Evolutionary conservation across 1,140 invertebrate species (phyloP).

Genomic region (Platorchestia sp.): DNA sequence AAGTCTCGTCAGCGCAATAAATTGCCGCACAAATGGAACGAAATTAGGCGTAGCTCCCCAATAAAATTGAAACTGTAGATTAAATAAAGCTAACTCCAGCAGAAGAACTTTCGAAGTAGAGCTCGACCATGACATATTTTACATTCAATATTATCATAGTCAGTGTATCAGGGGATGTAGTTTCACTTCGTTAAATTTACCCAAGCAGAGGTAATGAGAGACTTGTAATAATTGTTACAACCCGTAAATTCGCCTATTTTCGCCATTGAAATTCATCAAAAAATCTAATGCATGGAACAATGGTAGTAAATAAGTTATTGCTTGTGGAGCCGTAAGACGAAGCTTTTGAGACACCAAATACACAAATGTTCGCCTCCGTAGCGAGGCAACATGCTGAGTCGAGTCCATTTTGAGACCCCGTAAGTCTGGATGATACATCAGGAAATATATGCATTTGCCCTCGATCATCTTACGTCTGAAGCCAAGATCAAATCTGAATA

Average conservation of each 20-base stretch:
- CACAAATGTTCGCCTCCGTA: too few relatives aligned
- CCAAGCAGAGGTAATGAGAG: neutral
- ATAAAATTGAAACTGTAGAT: neutral
- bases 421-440: neutral
- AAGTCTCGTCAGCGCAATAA: neutral
- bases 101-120: neutral
- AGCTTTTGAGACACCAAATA: neutral
- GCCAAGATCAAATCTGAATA: neutral
- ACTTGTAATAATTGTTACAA: neutral
- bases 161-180: neutral
- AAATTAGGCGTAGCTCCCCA: neutral
- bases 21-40: neutral
- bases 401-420: neutral
- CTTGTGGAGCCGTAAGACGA: neutral
- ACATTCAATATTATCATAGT: neutral
- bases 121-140: neutral
- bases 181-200: neutral
- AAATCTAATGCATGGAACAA: neutral
- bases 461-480: neutral
- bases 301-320: neutral
- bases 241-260: too few relatives aligned
- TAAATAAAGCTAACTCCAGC: neutral
- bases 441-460: neutral
- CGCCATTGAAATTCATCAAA: neutral
- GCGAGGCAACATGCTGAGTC: neutral